Conservation (phyloP, 2,113 vertebrate genomes). For the Hymenochirus boettgeri region DNA sequence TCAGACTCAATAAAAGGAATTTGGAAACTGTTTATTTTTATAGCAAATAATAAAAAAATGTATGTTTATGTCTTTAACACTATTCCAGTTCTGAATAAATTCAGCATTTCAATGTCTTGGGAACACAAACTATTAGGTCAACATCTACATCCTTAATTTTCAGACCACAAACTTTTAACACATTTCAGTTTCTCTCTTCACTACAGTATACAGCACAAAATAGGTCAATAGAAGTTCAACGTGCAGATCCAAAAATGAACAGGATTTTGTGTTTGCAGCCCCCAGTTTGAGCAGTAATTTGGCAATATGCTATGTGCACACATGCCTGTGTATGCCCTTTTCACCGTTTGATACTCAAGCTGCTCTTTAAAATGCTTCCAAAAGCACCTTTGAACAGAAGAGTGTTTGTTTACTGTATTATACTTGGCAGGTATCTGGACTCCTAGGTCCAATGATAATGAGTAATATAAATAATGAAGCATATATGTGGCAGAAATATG, state of each 20-base stretch:
- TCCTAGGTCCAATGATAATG: slow-evolving; percentile 19
- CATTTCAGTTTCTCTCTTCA: slow-evolving; percentile 3
- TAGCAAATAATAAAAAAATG: too few relatives aligned
- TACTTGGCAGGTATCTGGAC: slow-evolving; percentile 24
- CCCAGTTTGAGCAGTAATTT: slow-evolving; percentile 8
- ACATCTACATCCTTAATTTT: background rate
- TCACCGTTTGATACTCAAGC: slow-evolving; percentile 13
- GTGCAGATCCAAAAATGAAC: slow-evolving; percentile 8
- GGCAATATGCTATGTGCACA: background rate
- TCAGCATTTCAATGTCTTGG: background rate
- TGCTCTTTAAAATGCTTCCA: slow-evolving; percentile 17
- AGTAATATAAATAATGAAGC: slow-evolving; percentile 5
- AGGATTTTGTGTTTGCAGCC: slow-evolving; percentile 11
- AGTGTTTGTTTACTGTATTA: slow-evolving; percentile 24
- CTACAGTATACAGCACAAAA: background rate
- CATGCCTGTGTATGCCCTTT: slow-evolving; percentile 16
- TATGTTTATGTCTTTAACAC: too few relatives aligned
- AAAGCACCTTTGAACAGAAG: slow-evolving; percentile 17
- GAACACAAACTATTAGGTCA: background rate
- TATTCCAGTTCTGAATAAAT: background rate
- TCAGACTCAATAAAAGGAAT: too few relatives aligned
- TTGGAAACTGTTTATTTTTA: too few relatives aligned
- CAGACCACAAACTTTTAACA: slow-evolving; percentile 18
- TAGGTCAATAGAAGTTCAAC: slow-evolving; percentile 23
- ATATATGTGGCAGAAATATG: slow-evolving; percentile 4